Evolutionary conservation across 1,140 invertebrate species (phyloP).

Genomic region (Marisa cornuarietis): DNA sequence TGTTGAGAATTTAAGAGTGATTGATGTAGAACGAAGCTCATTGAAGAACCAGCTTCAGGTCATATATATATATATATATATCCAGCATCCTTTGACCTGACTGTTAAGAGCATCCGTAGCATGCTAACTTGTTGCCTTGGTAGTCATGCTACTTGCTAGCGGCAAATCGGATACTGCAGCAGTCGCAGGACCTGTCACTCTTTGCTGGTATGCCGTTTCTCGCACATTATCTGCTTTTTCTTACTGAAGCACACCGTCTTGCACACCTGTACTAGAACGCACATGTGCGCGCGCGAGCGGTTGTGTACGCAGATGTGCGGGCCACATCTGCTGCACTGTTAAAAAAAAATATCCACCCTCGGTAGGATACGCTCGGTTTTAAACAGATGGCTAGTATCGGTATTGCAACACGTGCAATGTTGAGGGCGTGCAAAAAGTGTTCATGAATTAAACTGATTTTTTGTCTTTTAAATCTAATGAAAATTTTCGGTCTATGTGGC

Average conservation of each 20-base stretch:
- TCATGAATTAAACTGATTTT: too few relatives aligned
- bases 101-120: too few relatives aligned
- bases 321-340: constrained; percentile 2
- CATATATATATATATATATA: too few relatives aligned
- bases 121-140: constrained; percentile 1
- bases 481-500: too few relatives aligned
- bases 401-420: too few relatives aligned
- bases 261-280: constrained; percentile 3
- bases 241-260: background rate
- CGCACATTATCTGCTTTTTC: too few relatives aligned
- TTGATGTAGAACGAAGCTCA: too few relatives aligned
- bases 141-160: background rate
- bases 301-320: background rate
- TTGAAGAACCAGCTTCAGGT: too few relatives aligned
- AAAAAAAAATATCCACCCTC: background rate
- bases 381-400: background rate
- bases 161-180: background rate
- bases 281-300: constrained; percentile 1
- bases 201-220: background rate
- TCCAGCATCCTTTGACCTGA: too few relatives aligned
- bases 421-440: too few relatives aligned
- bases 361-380: background rate
- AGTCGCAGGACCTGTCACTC: background rate
- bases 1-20: background rate
- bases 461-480: too few relatives aligned